Evolutionary conservation across 1,140 invertebrate species (phyloP).

Genomic region (Drosophila takahashii): DNA sequence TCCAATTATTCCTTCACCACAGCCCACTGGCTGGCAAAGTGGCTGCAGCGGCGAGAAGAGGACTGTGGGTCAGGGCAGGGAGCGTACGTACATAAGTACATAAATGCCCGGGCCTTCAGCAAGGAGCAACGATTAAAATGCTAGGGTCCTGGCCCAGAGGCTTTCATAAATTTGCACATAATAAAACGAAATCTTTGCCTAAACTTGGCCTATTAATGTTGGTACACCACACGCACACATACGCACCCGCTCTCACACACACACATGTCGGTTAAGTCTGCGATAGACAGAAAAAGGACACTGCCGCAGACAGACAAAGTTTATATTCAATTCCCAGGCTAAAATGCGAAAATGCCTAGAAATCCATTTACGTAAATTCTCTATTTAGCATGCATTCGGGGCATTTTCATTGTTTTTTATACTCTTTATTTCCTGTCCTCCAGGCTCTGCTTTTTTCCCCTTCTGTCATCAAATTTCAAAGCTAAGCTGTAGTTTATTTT

Average conservation of each 20-base stretch:
- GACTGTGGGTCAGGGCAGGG: not conserved
- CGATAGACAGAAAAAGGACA: slow-evolving; percentile 41
- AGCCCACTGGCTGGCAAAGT: slow-evolving; percentile 29
- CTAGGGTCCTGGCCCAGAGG: slow-evolving; percentile 55
- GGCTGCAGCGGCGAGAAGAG: not conserved
- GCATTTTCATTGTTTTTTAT: slow-evolving; percentile 82
- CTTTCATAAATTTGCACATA: slow-evolving; percentile 80
- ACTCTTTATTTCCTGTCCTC: slow-evolving; percentile 26
- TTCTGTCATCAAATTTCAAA: slow-evolving; percentile 75
- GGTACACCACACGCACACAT: slow-evolving; percentile 42
- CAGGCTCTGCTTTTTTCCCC: slow-evolving; percentile 20
- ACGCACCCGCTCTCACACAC: slow-evolving; percentile 14
- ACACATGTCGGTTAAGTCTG: slow-evolving; percentile 23
- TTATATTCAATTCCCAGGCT: slow-evolving; percentile 78
- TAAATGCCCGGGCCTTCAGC: slow-evolving; percentile 28
- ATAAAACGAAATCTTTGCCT: slow-evolving; percentile 79
- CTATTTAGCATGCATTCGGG: slow-evolving; percentile 82
- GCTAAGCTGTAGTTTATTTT: slow-evolving; percentile 72
- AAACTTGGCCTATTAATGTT: slow-evolving; percentile 75
- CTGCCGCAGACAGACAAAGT: slow-evolving; percentile 44
- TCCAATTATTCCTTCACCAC: slow-evolving; percentile 74
- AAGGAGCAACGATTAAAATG: slow-evolving; percentile 65
- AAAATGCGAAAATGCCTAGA: slow-evolving; percentile 82
- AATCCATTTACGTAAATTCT: slow-evolving; percentile 83
- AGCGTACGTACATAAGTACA: slow-evolving; percentile 33